These are phyloP conservation scores for Pimephales promelas DNA, from an alignment of 2,113 vertebrate species.

Conservation along the genomic window DNA sequence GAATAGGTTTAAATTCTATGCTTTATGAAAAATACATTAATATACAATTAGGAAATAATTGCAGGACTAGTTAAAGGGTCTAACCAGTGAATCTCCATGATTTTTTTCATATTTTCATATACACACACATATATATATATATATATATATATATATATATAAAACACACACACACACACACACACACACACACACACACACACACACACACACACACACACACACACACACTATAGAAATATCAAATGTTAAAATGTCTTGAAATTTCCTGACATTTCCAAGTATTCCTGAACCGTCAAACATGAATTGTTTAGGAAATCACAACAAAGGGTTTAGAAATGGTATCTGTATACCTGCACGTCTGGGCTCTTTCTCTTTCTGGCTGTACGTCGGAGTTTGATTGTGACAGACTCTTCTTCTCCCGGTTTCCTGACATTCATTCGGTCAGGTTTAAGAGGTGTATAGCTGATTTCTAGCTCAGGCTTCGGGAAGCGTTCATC, in stretches of 20 bases:
- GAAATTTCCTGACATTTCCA: not conserved
- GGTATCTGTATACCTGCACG: conserved; percentile 74
- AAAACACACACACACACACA: too few relatives aligned
- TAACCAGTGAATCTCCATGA: not conserved
- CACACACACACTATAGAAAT: too few relatives aligned
- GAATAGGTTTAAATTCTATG: not conserved
- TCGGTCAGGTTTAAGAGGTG: conserved; percentile 79
- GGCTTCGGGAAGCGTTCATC: conserved; percentile 81
- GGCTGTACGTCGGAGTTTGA: conserved; percentile 72
- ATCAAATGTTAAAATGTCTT: too few relatives aligned
- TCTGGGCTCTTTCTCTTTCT: conserved; percentile 86
- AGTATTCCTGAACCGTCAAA: not conserved
- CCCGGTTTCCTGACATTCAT: conserved; percentile 78
- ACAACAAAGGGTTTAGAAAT: not conserved
- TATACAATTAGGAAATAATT: not conserved
- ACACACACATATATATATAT: not conserved
- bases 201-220: too few relatives aligned
- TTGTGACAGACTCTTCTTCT: conserved; percentile 69
- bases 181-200: too few relatives aligned
- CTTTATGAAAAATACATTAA: not conserved
- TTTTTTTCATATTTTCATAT: not conserved
- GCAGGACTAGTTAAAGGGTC: not conserved
- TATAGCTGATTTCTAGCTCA: conserved; percentile 80
- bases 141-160: too few relatives aligned
- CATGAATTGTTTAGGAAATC: not conserved